Base-by-base conservation (phyloP, 2,888 invertebrate species). In the Tuta absoluta region DNA sequence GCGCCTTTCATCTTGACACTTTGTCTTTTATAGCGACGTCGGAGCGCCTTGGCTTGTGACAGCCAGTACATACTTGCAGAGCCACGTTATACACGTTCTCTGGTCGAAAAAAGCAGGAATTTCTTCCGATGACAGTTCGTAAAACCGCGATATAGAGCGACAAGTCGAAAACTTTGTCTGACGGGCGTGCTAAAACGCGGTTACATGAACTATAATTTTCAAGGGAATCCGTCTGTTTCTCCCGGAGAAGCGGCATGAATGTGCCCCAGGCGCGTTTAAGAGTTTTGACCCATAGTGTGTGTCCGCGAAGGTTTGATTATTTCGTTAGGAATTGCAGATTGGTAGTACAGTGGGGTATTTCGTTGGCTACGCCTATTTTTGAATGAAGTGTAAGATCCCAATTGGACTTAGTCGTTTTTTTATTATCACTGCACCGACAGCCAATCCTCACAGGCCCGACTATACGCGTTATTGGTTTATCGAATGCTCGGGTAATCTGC, bases 1-100 rank as follows among this genome's bases (percentile, higher is more conserved):
- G 90, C 68, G 67, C 74, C 87, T 91, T 91, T 91, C 87, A 91
- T 91, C 90, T 82, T 84, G 87, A 90, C 90, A 90, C 91, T 88
- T 87, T 89, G 90, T 90, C 89, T 85, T 70, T 72, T 80, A 76
- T 70, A 60, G 45, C 23, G 45, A 45, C 14, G 45, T 12, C 45
- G 23, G 45, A n/a, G 60, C 8, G 17, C 38, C 12, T 45, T 45
- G 14, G 14, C 5, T 45, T n/a, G 1, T 17, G 45, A 45, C 41
- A 45, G 7, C 5, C 5, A 4, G 28, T 28, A 28, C 3, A 5
- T 28, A 28, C 28, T 4, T 2, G 2, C 28, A 28, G 28, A 4
- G 28, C n/a, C n/a, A n/a, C n/a, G n/a, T n/a, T n/a, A n/a, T n/a
- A n/a, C n/a, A n/a, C n/a, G n/a, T n/a, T n/a, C n/a, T n/a, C n/a